Evolutionary conservation across 1,140 invertebrate species (phyloP), one percentile per base, ranked within the genome.

Genomic region (Drosophila tropicalis): DNA sequence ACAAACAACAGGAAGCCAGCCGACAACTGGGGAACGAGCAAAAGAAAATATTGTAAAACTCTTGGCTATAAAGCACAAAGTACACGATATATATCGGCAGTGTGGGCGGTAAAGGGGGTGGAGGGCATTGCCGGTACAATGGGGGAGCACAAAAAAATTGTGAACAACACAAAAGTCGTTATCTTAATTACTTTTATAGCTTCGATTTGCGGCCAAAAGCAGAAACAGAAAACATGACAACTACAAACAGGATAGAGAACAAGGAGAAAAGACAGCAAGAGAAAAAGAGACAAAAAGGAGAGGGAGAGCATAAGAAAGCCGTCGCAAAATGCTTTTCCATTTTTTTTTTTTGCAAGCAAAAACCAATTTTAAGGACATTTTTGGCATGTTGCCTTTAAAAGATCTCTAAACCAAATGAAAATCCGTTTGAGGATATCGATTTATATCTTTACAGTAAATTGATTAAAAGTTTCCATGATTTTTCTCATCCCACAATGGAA

Each of bases 121-220:
- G 19, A 10, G 51, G 10, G 25, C 34, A 12, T 36, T 39, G 36
- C 36, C 36, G 10, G 12, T 7, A 22, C n/a, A 39, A 41, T 19
- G 29, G 40, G 6, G 12, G 25, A 39, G 39, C 12, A 40, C 56
- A 19, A 17, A 34, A 73, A 77, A 66, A 73, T 72, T 69, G 76
- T 62, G 62, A 76, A 62, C 72, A 76, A 62, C 77, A 87, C 79
- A 82, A 79, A 87, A 87, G 84, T 87, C 83, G 84, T 87, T 87
- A 87, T 87, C 83, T 87, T 87, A 87, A 87, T 87, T 87, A 87
- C 83, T 87, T 87, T 89, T 87, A 87, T 87, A 83, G 84, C 83
- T 83, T 87, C 84, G 84, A 87, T 87, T 87, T 77, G 76, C 65
- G 58, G 63, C 61, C 56, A 68, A 76, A 41, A 65, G 73, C 17